phyloP scores from a whole-genome alignment of 2,888 invertebrate species.

The Philonicus albiceps region DNA sequence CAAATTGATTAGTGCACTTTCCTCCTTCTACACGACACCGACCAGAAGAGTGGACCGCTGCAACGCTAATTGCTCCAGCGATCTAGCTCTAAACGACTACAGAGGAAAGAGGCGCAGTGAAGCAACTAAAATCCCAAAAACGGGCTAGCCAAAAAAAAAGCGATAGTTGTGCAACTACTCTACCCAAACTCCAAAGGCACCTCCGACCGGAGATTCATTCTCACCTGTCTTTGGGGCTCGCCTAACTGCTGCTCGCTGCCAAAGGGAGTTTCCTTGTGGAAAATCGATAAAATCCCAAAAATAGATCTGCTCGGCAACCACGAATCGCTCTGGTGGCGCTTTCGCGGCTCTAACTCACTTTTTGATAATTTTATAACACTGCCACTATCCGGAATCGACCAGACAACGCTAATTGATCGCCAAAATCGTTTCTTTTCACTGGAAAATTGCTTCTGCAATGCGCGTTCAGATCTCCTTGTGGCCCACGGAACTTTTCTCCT shows the following conservation, averaged over 20 bases:
- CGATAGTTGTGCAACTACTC: conserved; percentile 36
- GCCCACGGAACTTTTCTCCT: background rate
- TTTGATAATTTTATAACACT: background rate
- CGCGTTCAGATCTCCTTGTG: background rate
- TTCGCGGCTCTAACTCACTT: background rate
- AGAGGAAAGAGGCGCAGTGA: background rate
- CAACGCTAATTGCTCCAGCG: background rate
- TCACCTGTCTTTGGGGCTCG: conserved; percentile 33
- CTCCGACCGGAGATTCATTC: background rate
- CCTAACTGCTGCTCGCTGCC: background rate
- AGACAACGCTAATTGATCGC: background rate
- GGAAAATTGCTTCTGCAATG: background rate
- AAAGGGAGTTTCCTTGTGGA: conserved; percentile 43
- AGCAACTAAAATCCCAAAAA: conserved; percentile 3
- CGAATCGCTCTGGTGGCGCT: background rate
- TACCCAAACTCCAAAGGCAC: background rate
- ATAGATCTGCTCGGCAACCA: conserved; percentile 26
- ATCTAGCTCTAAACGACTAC: background rate
- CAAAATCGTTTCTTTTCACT: background rate
- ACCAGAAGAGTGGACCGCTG: background rate
- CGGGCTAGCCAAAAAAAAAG: background rate
- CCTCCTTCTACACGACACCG: background rate
- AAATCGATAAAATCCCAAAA: conserved; percentile 46
- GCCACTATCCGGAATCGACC: background rate
- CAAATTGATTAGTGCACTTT: conserved; percentile 13